Evolutionary conservation across 2,113 vertebrate genomes (phyloP), one percentile per base, ranked within the genome.

Genomic region (Prochilodus magdalenae): DNA sequence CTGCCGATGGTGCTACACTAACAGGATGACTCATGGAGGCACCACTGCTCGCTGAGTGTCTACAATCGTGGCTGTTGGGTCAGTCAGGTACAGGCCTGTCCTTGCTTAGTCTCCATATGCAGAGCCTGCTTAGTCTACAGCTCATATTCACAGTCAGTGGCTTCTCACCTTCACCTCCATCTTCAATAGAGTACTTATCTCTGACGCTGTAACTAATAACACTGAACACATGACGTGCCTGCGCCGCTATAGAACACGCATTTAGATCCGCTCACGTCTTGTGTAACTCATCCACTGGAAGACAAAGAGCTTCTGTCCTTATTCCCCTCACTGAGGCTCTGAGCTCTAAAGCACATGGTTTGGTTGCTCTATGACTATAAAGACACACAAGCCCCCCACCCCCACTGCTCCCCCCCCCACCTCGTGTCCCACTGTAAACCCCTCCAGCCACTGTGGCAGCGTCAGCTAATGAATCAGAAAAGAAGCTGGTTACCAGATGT

Each of bases 401-500:
- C 77, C n/a, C 47, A 16, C 20, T 26, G 26, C 55, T 4, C 51
- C 74, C n/a, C 40, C 69, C 27, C 55, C 27, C 57, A 27, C 51
- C 51, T 76, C 89, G 87, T 85, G 85, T 86, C 90, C 85, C 78
- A 66, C 86, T 90, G 85, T 90, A 85, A 86, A 82, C 88, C 91
- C 93, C 91, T 87, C 93, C 94, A 94, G 95, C 93, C 92, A 91
- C 90, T 91, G 90, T 91, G 91, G 87, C 90, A 91, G 83, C 88
- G 91, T 94, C 93, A 90, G 94, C 91, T 96, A 96, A 96, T 96
- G 95, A 96, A 95, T 96, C 95, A 95, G 94, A 96, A 96, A 94
- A 89, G 95, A 95, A 95, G 93, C 95, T 96, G 95, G 95, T 95
- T 94, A 95, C 95, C 96, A 96, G 96, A 96, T 96, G 95, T 96